Evolutionary conservation across 30 jellyfish, hydroid and myxozoan species (phyloP), one percentile per base, ranked within the genome.

Genomic region (Aurelia sp.): DNA sequence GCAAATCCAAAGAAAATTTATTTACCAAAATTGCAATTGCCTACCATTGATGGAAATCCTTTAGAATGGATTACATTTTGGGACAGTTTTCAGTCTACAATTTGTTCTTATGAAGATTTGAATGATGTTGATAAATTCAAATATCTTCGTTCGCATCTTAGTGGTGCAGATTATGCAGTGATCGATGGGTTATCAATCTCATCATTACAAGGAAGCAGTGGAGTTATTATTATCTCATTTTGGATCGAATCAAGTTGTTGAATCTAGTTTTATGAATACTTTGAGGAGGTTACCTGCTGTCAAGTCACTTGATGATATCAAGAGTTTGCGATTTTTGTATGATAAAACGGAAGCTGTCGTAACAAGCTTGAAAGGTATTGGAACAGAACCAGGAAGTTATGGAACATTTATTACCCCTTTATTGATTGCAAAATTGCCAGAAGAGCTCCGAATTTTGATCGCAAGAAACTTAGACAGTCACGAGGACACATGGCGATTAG

Each of bases 161-260:
- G 35, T 37, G 78, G 85, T 15, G 55, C 31, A 33, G 82, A 87
- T 16, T 52, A 51, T 33, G 83, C 51, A 22, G 66, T 83, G 7
- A 62, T 77, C 13, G 47, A 4, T 16, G 86, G 88, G 27, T 83
- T 77, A 18, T 22, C 88, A 22, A 31, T 77, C 19, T 48, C 81
- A 77, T 5, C 59, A 57, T 27, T 27, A 27, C 33, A 27, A 27
- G 33, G 33, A 27, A 27, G 33, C 33, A 27, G 33, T 27, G 33
- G 33, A 27, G 33, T 27, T 27, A 27, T 27, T 27, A 27, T 27
- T 27, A 27, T 27, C 33, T 27, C 33, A 22, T 77, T 77, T 48
- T 47, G 86, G 88, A 30, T 60, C 68, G 23, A 30, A 84, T 6
- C 88, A 80, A 58, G 90, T 80, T 63, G 10, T 80, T 23, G 52